Percentiles rank a stretch among this genome's conserved stretches.
Conservation (phyloP, 2,113 vertebrate genomes). For the Psilopogon haemacephalus region DNA sequence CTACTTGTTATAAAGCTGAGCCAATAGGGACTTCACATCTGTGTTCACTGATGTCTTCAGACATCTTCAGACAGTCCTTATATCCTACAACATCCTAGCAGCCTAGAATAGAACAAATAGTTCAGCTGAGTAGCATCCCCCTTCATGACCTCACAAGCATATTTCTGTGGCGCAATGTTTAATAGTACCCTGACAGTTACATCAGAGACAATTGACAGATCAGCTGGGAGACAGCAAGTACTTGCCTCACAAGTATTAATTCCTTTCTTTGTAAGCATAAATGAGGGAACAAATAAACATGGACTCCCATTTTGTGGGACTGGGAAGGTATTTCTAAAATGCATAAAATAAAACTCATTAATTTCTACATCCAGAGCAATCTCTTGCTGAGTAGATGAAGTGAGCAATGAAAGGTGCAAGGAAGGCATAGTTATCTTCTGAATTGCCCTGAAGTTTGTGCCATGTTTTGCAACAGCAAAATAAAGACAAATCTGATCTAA, state of each 20-base stretch:
- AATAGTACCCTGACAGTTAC: fast-evolving
- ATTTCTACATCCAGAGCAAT: not conserved
- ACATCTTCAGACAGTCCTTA: not conserved
- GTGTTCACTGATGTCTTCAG: not conserved
- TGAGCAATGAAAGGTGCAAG: not conserved
- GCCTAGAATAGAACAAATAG: not conserved
- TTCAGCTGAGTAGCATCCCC: not conserved
- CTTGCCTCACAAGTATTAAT: not conserved
- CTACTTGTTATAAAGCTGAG: not conserved
- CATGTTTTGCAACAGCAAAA: not conserved
- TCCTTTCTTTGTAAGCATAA: not conserved
- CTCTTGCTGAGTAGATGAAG: not conserved
- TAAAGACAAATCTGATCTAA: not conserved
- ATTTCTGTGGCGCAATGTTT: not conserved
- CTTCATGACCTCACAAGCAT: not conserved
- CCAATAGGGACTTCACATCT: not conserved
- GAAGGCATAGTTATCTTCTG: not conserved
- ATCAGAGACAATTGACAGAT: not conserved
- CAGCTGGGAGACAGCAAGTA: not conserved
- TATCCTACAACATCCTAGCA: not conserved
- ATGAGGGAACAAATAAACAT: not conserved
- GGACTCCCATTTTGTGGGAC: not conserved
- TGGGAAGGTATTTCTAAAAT: not conserved
- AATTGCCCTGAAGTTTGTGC: not conserved
- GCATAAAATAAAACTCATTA: not conserved